Percentiles rank a stretch among this genome's conserved stretches.
Conservation (phyloP, 2,113 vertebrate species). For the Charina bottae region DNA sequence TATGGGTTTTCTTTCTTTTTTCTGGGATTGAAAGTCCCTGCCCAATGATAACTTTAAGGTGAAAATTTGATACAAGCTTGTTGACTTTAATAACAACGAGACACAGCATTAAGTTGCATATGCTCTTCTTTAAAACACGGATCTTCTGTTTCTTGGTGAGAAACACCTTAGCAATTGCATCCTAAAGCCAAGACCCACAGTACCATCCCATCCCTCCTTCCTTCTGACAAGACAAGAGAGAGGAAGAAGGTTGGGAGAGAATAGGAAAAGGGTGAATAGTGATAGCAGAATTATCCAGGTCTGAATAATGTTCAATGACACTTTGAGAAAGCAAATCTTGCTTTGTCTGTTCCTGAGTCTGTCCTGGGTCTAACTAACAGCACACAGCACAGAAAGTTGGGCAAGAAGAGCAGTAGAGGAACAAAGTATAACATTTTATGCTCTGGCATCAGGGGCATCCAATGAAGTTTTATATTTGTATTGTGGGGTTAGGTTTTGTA, state of each 20-base stretch:
- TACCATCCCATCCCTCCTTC: background rate
- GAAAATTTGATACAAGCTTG: background rate
- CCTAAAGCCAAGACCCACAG: background rate
- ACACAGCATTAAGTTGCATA: background rate
- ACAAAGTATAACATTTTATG: background rate
- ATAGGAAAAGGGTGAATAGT: background rate
- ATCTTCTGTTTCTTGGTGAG: background rate
- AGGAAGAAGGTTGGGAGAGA: background rate
- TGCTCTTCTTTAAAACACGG: background rate
- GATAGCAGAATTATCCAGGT: background rate
- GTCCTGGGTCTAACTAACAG: background rate
- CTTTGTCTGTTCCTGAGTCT: background rate
- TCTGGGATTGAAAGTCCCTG: background rate
- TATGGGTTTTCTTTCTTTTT: rapidly evolving
- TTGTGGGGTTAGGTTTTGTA: background rate
- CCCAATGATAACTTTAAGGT: background rate
- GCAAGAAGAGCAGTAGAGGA: background rate
- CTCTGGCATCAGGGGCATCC: background rate
- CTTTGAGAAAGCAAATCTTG: background rate
- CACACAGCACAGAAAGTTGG: background rate
- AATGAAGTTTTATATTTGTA: background rate
- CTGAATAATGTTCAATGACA: background rate
- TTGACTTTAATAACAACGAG: background rate
- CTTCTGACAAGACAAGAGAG: background rate
- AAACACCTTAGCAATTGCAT: background rate